Base-by-base conservation (phyloP, 1,140 invertebrate genomes). In the Hetaerina americana region DNA sequence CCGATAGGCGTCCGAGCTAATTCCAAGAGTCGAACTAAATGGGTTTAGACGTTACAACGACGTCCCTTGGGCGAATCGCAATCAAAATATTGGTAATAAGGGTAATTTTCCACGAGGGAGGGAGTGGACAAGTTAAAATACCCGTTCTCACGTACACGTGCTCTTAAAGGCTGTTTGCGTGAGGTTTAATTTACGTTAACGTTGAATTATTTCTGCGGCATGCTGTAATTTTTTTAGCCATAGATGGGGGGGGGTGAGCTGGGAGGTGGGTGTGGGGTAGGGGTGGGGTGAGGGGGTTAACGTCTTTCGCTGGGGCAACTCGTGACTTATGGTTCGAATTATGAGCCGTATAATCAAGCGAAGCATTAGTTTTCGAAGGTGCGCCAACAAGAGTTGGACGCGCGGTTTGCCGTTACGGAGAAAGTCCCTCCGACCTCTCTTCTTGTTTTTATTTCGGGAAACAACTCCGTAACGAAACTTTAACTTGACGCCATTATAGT, bases 11-110 rank as follows among this genome's bases (percentile, higher is more conserved):
- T 10, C 40, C 40, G 10, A 2, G 40, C 22, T 57, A 57, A 57
- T 57, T 57, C n/a, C 40, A 57, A 18, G 40, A 57, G 40, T 12
- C 40, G 3, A 1, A 5, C 40, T n/a, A n/a, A n/a, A n/a, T n/a
- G n/a, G n/a, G n/a, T n/a, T n/a, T n/a, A n/a, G 40, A 57, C 40
- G 40, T n/a, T n/a, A n/a, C n/a, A n/a, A 57, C 22, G 10, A 57
- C 40, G 40, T 57, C 40, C 10, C 15, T 57, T 57, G 40, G n/a
- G 40, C 40, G 40, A 18, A 57, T 57, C 22, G 40, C 40, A 57
- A 57, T 57, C 40, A 57, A 57, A 57, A 57, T 57, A 57, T 57
- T 57, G 40, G 40, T 57, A 57, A 57, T 57, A 57, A 57, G 40
- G 40, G 40, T 57, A n/a, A n/a, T n/a, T n/a, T n/a, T 10, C 40